Evolutionary conservation across 2,113 vertebrate genomes (phyloP), one percentile per base, ranked within the genome.

Genomic region (Amia ocellicauda): DNA sequence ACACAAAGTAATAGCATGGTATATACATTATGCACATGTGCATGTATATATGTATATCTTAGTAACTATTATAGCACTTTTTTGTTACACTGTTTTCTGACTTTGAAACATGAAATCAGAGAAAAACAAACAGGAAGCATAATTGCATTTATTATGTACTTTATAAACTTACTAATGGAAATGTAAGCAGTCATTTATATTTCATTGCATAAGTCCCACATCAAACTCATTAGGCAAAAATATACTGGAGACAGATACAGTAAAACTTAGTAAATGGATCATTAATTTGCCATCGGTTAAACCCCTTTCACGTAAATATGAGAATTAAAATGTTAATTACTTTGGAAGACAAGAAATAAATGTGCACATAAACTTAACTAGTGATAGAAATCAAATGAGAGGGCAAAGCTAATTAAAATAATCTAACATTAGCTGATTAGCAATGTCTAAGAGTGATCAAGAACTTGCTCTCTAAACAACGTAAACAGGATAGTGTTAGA

Each of bases 81-180:
- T n/a, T n/a, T n/a, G n/a, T n/a, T n/a, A n/a, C n/a, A n/a, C n/a
- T n/a, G n/a, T n/a, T n/a, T n/a, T n/a, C n/a, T n/a, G n/a, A n/a
- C n/a, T n/a, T n/a, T n/a, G n/a, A n/a, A n/a, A n/a, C n/a, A n/a
- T n/a, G n/a, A n/a, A n/a, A n/a, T n/a, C n/a, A n/a, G n/a, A n/a
- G n/a, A n/a, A n/a, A n/a, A n/a, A n/a, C n/a, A n/a, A n/a, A n/a
- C 71, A 77, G 82, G 68, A 84, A 80, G 78, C 9, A 66, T 62
- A 69, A 68, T 59, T 19, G 20, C 28, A 74, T 69, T 68, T 20
- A 73, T 70, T 78, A 75, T 73, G 67, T 69, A 58, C 68, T 23
- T 47, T 63, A 71, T 78, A 78, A 79, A 79, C 77, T 81, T 78
- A 73, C 60, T 69, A 67, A 42, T 0, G 0, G 29, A 51, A 14